Evolutionary conservation across 2,113 vertebrate species (phyloP).

Genomic region (Periophthalmodon schlosseri): DNA sequence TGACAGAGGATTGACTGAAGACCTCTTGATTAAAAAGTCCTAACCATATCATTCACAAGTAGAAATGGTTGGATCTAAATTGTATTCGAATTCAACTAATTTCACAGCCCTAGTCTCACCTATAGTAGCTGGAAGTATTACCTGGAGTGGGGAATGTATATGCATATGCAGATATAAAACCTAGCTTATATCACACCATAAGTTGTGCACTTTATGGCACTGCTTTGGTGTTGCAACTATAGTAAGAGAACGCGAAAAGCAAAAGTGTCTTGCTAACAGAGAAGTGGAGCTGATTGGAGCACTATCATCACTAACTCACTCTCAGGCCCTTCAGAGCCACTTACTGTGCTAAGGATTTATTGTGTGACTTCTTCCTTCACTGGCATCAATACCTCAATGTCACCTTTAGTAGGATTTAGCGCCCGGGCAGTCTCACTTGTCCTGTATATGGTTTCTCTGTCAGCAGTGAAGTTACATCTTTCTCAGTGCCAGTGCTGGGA

Average conservation of each 20-base stretch:
- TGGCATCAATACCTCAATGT: conserved; percentile 37
- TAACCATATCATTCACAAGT: no score
- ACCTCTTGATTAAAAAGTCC: no score
- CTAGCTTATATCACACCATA: background rate
- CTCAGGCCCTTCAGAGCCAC: conserved; percentile 12
- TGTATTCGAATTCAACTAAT: no score
- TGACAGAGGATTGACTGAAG: no score
- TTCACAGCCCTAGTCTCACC: no score
- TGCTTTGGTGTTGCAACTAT: background rate
- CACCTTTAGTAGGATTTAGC: conserved; percentile 44
- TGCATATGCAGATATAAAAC: background rate
- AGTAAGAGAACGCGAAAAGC: background rate
- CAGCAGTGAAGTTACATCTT: conserved; percentile 24
- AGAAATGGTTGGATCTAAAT: no score
- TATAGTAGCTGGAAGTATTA: no score
- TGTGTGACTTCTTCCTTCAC: conserved; percentile 24
- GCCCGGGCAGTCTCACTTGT: conserved; percentile 14
- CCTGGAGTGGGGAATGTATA: no score
- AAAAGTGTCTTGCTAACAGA: background rate
- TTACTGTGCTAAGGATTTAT: conserved; percentile 5
- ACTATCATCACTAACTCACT: background rate
- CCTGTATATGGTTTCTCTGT: conserved; percentile 41
- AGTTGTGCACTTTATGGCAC: background rate
- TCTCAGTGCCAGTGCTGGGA: background rate
- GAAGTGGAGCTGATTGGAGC: background rate